These are phyloP conservation scores for Acropora yongei DNA, from an alignment of 64 coral and sea anemone genomes.

Conservation along the genomic window DNA sequence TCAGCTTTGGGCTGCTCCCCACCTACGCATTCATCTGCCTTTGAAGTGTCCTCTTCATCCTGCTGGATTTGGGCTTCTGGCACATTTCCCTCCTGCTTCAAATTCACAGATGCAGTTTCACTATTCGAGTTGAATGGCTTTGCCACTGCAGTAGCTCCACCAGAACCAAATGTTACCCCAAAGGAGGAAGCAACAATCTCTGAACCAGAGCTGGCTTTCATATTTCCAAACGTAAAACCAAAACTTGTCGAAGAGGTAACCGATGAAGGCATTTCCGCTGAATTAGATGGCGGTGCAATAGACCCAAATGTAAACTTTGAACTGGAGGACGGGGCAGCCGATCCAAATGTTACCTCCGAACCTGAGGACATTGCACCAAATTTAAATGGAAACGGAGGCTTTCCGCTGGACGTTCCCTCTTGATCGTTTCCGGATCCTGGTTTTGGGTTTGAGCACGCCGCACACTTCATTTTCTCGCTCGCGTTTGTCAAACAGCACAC, in stretches of 20 bases:
- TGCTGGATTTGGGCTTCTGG: not conserved
- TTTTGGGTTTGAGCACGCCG: constrained; percentile 55
- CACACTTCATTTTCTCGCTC: constrained; percentile 33
- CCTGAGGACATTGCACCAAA: not conserved
- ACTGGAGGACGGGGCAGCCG: not conserved
- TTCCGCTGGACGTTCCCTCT: not conserved
- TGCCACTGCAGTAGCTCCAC: not conserved
- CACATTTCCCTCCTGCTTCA: not conserved
- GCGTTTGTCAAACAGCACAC: constrained; percentile 68
- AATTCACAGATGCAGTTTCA: not conserved
- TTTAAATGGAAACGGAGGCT: constrained; percentile 24
- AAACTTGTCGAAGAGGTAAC: not conserved
- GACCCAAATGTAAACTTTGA: not conserved
- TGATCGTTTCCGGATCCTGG: constrained; percentile 21
- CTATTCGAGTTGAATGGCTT: not conserved
- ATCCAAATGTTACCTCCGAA: constrained; percentile 28
- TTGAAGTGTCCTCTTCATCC: not conserved
- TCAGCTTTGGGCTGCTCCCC: not conserved
- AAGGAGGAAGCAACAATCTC: not conserved
- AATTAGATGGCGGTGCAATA: not conserved
- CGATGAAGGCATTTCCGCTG: not conserved
- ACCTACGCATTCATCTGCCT: not conserved
- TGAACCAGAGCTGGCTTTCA: not conserved
- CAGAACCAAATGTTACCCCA: constrained; percentile 4
- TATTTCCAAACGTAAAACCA: not conserved